Evolutionary conservation across 1,140 invertebrate genomes (phyloP), one percentile per base, ranked within the genome.

Genomic region (Scaptomyza graminum): DNA sequence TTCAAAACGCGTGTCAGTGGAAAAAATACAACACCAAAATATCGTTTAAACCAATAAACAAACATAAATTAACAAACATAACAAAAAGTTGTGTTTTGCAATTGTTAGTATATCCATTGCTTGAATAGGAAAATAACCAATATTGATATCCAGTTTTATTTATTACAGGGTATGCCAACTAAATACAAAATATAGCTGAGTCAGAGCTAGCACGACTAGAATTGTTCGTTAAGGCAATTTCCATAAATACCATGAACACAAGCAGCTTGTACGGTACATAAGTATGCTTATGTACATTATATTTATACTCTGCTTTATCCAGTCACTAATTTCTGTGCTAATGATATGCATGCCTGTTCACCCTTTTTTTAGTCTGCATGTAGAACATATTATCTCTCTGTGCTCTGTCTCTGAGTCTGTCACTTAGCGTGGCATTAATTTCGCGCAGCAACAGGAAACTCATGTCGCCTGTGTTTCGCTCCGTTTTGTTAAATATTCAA

Each of bases 1-100:
- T 85, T 75, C 70, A 82, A 82, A 85, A 82, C 82, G 83, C 82
- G 82, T 85, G 82, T 83, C 81, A 68, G 56, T 62, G 65, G 69
- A 80, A 80, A 84, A 84, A 77, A 71, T 61, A 83, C 75, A 76
- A 83, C 79, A 79, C 68, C 64, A 22, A 82, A 76, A 79, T 54
- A 46, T 52, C 62, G 15, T 64, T 41, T 57, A 76, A 67, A 47
- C 46, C 43, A 54, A 47, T 47, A 49, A 66, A 22, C 9, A 12
- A 39, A 62, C 56, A 49, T 54, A 55, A 25, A 28, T 15, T 13
- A 39, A 39, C 60, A 59, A 66, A 57, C 43, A 9, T 34, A 55
- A 34, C 7, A 41, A 28, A 18, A 56, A 8, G 18, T 37, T 2
- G 11, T n/a, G 1, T 18, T 18, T 18, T 1, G 1, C 18, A 22